These are phyloP conservation scores for Delichon dasypus DNA, from an alignment of 2,797 vertebrate genomes.

Conservation along the genomic window DNA sequence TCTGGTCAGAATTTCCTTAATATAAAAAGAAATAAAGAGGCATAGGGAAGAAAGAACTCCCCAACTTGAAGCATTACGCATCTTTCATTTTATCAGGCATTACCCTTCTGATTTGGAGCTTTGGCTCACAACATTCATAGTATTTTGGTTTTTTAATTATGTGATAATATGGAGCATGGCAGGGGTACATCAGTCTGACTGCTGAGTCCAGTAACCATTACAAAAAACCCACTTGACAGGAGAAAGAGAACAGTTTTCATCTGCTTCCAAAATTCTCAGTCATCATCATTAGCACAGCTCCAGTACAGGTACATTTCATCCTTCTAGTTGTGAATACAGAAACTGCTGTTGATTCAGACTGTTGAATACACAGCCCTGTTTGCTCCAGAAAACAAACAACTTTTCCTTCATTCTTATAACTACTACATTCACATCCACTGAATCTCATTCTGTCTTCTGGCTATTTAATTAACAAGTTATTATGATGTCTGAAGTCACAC, in stretches of 20 bases:
- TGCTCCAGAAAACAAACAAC: neutral
- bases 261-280: neutral
- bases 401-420: neutral
- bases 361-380: neutral
- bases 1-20: neutral
- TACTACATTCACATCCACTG: neutral
- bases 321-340: neutral
- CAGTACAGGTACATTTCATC: neutral
- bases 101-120: neutral
- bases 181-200: neutral
- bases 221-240: neutral
- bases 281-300: neutral
- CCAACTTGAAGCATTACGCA: neutral
- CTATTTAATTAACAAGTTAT: conserved; percentile 6
- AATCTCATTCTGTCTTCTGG: neutral
- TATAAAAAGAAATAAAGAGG: neutral
- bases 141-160: neutral
- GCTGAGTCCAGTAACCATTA: neutral
- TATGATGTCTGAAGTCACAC: neutral
- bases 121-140: neutral
- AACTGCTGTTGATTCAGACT: neutral
- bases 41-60: neutral
- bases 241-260: neutral
- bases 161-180: fast-evolving
- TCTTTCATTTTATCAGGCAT: neutral